phyloP scores from a whole-genome alignment of 2,797 vertebrate species.

The Chanos chanos region DNA sequence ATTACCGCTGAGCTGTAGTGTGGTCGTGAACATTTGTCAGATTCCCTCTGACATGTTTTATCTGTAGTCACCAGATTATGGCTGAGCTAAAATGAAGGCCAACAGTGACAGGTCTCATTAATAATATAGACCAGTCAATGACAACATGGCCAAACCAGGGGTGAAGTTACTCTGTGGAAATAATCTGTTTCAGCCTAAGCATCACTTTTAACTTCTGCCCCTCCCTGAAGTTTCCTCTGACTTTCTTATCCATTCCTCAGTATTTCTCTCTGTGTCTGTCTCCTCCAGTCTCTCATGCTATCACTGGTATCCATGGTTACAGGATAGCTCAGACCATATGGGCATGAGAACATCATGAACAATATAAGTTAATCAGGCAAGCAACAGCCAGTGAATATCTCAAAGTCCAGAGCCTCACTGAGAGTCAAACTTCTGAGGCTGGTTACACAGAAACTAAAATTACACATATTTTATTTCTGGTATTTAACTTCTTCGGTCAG shows the following conservation, averaged over 20 bases:
- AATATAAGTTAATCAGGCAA: too few species aligned
- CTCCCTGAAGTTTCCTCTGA: not conserved
- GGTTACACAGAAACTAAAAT: too few species aligned
- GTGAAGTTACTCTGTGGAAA: too few species aligned
- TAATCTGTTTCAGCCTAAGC: not conserved
- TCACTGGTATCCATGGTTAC: constrained; percentile 43
- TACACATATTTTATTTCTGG: too few species aligned
- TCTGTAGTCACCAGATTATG: not conserved
- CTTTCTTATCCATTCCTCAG: not conserved
- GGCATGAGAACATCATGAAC: too few species aligned
- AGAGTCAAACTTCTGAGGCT: too few species aligned
- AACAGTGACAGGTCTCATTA: not conserved
- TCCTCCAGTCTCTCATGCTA: constrained; percentile 6
- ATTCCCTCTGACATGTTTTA: not conserved
- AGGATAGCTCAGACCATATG: constrained; percentile 8
- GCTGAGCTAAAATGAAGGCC: not conserved
- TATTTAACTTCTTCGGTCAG: too few species aligned
- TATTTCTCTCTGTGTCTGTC: constrained; percentile 15
- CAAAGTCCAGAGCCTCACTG: too few species aligned
- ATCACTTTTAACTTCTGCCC: not conserved
- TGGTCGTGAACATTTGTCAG: too few species aligned
- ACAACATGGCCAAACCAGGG: too few species aligned
- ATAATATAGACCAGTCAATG: not conserved
- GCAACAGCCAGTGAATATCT: too few species aligned
- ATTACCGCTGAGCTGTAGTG: too few species aligned